A percentile compares a stretch with the other conserved stretches of the same genome.
Evolutionary conservation across 2,888 invertebrate genomes (phyloP).

Genomic region (Leptothorax acervorum): DNA sequence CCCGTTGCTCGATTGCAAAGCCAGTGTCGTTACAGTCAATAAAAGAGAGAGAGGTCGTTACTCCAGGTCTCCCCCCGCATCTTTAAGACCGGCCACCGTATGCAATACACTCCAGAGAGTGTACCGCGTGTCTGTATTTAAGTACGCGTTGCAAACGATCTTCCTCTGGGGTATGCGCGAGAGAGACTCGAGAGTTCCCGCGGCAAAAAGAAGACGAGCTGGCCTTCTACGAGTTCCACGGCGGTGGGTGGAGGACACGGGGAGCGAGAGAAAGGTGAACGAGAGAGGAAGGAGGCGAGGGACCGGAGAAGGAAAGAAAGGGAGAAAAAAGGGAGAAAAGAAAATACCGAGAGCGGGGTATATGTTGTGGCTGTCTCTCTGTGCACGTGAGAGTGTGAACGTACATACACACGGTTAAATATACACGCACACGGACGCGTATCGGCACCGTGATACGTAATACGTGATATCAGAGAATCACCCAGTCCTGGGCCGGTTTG

Average conservation of each 20-base stretch:
- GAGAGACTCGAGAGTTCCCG: slow-evolving; percentile 52
- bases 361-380: slow-evolving; percentile 15
- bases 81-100: slow-evolving; percentile 44
- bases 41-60: slow-evolving; percentile 41
- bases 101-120: slow-evolving; percentile 47
- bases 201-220: slow-evolving; percentile 44
- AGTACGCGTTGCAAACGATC: slow-evolving; percentile 62
- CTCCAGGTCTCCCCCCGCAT: slow-evolving; percentile 9
- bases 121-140: slow-evolving; percentile 59
- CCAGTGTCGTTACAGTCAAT: slow-evolving; percentile 34
- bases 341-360: slow-evolving; percentile 25
- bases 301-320: background rate
- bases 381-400: background rate
- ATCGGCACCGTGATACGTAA: slow-evolving; percentile 66
- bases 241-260: slow-evolving; percentile 12
- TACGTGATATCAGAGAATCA: slow-evolving; percentile 71
- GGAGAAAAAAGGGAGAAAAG: slow-evolving; percentile 11
- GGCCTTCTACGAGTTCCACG: background rate
- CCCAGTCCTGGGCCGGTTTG: slow-evolving; percentile 67
- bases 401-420: slow-evolving; percentile 7
- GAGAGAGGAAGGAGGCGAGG: slow-evolving; percentile 7
- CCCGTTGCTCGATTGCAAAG: slow-evolving; percentile 20
- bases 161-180: slow-evolving; percentile 32
- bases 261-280: slow-evolving; percentile 4
- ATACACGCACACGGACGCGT: slow-evolving; percentile 10